A percentile compares a stretch with the other conserved stretches of the same genome.
Conservation (phyloP, 2,113 vertebrate species). For the Struthio camelus region DNA sequence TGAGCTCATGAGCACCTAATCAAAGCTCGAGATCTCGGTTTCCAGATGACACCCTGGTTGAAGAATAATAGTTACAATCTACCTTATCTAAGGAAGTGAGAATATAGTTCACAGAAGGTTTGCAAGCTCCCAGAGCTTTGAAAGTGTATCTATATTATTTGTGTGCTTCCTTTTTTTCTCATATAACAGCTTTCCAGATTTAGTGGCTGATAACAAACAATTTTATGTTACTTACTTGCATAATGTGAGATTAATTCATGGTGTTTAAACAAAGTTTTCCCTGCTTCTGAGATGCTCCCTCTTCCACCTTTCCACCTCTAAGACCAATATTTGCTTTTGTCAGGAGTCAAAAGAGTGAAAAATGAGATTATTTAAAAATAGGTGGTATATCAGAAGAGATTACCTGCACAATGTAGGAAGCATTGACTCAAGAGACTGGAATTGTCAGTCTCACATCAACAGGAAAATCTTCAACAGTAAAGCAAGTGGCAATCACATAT, state of each 20-base stretch:
- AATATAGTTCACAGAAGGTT: neutral
- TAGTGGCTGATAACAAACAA: conserved; percentile 19
- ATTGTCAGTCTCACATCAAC: neutral
- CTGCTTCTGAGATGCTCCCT: neutral
- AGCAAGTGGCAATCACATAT: neutral
- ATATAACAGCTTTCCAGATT: neutral
- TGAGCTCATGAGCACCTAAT: neutral
- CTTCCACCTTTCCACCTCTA: neutral
- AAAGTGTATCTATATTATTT: neutral
- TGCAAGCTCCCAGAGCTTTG: neutral
- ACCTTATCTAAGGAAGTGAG: neutral
- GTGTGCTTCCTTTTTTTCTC: neutral
- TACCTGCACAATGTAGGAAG: neutral
- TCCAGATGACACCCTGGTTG: neutral
- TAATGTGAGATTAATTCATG: neutral
- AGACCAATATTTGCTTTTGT: conserved; percentile 3
- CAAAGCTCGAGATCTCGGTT: neutral
- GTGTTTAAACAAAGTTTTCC: conserved; percentile 13
- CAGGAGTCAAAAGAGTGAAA: conserved; percentile 4
- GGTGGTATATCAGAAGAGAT: neutral
- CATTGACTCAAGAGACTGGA: neutral
- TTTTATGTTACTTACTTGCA: neutral
- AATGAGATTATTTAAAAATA: conserved; percentile 10
- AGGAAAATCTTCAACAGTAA: neutral
- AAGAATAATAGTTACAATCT: neutral